phyloP scores from a whole-genome alignment of 2,113 vertebrate genomes.

The Silurus meridionalis region DNA sequence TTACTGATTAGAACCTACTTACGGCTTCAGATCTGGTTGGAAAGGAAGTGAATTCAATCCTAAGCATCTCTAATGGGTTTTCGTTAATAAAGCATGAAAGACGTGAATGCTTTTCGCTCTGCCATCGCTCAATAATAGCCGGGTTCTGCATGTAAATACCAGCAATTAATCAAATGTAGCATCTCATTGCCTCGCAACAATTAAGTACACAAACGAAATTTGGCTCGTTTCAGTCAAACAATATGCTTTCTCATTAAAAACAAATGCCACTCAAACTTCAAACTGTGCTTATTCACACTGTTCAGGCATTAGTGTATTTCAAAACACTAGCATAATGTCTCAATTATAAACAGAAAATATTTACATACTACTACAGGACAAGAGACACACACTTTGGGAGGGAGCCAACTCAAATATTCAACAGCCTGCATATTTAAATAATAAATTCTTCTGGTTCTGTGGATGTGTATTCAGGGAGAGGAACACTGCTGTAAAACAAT shows the following conservation, averaged over 20 bases:
- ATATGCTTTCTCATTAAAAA: not conserved
- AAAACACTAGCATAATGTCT: not conserved
- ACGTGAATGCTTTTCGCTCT: constrained; percentile 17
- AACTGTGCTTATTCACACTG: not conserved
- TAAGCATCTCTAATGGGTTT: constrained; percentile 18
- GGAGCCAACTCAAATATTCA: not conserved
- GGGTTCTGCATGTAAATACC: constrained; percentile 26
- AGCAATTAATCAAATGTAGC: constrained; percentile 38
- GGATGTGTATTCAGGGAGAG: not conserved
- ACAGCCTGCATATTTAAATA: not conserved
- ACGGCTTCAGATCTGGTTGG: not conserved
- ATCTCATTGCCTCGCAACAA: not conserved
- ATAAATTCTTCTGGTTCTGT: not conserved
- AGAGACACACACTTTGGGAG: not conserved
- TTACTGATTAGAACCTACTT: constrained; percentile 31
- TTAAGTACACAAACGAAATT: constrained; percentile 14
- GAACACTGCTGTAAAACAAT: not conserved
- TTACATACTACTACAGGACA: not conserved
- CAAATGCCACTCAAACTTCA: not conserved
- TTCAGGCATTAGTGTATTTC: not conserved
- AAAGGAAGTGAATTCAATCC: not conserved
- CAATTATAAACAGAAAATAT: constrained; percentile 30
- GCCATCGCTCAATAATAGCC: constrained; percentile 18
- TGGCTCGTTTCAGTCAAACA: not conserved
- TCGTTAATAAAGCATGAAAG: constrained; percentile 38